Evolutionary conservation across 2,113 vertebrate species (phyloP), one percentile per base, ranked within the genome.

Genomic region (Mesocricetus auratus): DNA sequence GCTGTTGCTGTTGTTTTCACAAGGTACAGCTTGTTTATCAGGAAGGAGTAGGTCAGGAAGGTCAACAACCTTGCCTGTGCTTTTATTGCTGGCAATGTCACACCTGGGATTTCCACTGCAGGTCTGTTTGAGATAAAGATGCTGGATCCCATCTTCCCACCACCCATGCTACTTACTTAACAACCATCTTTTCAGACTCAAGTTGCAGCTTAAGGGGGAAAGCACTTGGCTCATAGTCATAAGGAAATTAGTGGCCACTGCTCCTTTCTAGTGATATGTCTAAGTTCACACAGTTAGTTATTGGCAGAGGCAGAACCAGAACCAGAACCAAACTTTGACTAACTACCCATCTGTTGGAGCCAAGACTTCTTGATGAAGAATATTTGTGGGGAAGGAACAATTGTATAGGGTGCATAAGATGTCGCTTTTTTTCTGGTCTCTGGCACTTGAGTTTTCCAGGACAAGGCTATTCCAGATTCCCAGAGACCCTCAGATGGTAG

Each of bases 41-140:
- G 10, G 66, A 94, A 94, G 94, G 33, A 92, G 10, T 91, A 36
- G 24, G 68, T 94, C 89, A 91, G 73, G 62, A 22, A 91, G 96
- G 86, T 89, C 87, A 92, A 90, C 62, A 90, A 88, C 93, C 16
- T 90, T 96, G 66, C 56, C 68, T 96, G n/a, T 64, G 16, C 66
- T 92, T 81, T 91, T 66, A 22, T 96, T 93, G 87, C 39, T 79
- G 50, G 3, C 91, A 66, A 74, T 24, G 82, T 64, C 69, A 90
- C 39, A 94, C 50, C 31, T 78, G 12, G 12, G 39, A 87, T 82
- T 96, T 96, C 91, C 39, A 73, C 77, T 29, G 5, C 56, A 74
- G 33, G 29, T 47, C 39, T 73, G 47, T 90, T 74, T 87, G 64
- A 94, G 69, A 92, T 95, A 78, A 93, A 96, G 69, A 87, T 96